phyloP scores from a whole-genome alignment of 2,888 invertebrate species.

The Hemicrepidius hirtus region DNA sequence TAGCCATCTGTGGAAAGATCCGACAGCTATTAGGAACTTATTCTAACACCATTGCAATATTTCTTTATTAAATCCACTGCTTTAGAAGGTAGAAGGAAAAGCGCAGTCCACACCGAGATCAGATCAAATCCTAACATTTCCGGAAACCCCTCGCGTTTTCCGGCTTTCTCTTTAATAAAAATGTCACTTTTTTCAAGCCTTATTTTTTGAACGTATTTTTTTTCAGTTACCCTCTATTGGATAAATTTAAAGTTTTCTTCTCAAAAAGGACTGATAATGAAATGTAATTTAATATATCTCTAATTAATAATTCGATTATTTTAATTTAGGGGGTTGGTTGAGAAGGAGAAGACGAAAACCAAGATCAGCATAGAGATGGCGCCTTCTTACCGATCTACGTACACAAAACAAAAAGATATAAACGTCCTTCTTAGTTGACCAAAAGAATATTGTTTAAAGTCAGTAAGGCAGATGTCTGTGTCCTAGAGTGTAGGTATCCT shows the following conservation, averaged over 20 bases:
- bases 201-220: neutral
- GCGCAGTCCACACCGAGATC: constrained; percentile 4
- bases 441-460: too few species aligned
- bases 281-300: too few species aligned
- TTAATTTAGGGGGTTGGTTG: too few species aligned
- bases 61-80: constrained; percentile 24
- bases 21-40: neutral
- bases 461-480: too few species aligned
- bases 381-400: too few species aligned
- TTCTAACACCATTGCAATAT: constrained; percentile 10
- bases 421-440: too few species aligned
- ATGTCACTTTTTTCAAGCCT: neutral
- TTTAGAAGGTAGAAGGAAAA: constrained; percentile 19
- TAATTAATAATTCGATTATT: too few species aligned
- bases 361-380: too few species aligned
- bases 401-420: too few species aligned
- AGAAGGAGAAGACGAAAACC: too few species aligned
- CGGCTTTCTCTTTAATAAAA: constrained; percentile 1
- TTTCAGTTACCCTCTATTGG: neutral
- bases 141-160: neutral
- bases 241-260: neutral
- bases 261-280: too few species aligned
- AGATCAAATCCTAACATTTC: constrained; percentile 22
- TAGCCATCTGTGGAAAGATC: neutral
- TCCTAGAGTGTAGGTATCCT: too few species aligned